These are phyloP conservation scores for Eupithecia exiguata DNA, from an alignment of 2,888 invertebrate species.

Conservation along the genomic window DNA sequence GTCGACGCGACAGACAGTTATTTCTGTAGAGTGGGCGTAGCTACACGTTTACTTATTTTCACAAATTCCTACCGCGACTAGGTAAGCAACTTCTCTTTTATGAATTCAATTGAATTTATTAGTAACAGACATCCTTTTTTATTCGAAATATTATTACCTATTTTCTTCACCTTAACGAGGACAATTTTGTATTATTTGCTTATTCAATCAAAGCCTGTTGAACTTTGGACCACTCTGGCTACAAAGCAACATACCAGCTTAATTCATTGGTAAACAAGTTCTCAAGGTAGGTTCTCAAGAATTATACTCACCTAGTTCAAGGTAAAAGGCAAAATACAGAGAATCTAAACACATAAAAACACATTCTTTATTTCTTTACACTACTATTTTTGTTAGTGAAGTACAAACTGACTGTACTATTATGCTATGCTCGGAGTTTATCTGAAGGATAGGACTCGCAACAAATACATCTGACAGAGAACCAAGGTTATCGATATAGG, in stretches of 20 bases:
- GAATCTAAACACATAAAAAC: neutral
- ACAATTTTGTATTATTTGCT: conserved; percentile 1
- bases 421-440: no score
- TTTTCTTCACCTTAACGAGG: neutral
- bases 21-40: conserved; percentile 44
- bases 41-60: conserved; percentile 38
- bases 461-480: no score
- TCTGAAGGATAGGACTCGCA: no score
- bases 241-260: neutral
- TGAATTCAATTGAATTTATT: neutral
- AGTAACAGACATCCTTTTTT: neutral
- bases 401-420: no score
- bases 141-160: neutral
- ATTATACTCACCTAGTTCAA: neutral
- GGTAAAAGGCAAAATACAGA: neutral
- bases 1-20: conserved; percentile 38
- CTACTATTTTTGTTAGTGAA: neutral
- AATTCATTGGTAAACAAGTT: neutral
- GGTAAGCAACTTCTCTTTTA: conserved; percentile 45
- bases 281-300: neutral
- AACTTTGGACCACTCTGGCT: conserved; percentile 50
- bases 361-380: neutral
- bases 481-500: no score
- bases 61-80: conserved; percentile 30
- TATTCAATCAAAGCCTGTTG: conserved; percentile 40